phyloP scores from a whole-genome alignment of 2,113 vertebrate species.

The Fulmarus glacialis region DNA sequence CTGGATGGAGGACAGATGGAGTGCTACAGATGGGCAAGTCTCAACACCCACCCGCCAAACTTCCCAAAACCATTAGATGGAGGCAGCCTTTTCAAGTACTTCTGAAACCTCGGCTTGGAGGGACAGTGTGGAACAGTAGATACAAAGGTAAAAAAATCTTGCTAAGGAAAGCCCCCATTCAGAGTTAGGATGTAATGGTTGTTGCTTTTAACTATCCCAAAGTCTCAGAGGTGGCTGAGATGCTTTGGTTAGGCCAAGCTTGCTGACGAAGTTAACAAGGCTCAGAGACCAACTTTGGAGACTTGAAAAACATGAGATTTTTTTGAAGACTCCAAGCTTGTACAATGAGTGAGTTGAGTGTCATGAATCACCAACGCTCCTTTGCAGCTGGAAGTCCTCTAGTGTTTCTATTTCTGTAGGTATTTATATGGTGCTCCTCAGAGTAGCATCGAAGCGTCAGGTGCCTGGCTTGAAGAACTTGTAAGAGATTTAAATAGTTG shows the following conservation, averaged over 20 bases:
- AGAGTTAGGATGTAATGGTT: background rate
- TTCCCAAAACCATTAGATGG: background rate
- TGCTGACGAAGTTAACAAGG: background rate
- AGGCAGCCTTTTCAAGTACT: background rate
- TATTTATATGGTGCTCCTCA: background rate
- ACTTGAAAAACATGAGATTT: background rate
- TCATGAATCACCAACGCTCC: background rate
- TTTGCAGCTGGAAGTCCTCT: background rate
- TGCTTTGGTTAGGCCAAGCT: background rate
- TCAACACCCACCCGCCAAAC: background rate
- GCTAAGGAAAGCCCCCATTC: background rate
- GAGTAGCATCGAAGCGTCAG: background rate
- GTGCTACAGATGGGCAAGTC: background rate
- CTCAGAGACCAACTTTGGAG: background rate
- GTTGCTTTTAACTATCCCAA: background rate
- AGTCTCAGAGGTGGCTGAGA: background rate
- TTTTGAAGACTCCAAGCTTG: background rate
- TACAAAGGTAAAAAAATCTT: background rate
- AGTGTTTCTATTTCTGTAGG: background rate
- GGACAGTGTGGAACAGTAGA: background rate
- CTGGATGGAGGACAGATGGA: background rate
- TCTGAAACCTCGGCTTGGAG: background rate
- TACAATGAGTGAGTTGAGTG: accelerated
- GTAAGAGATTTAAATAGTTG: background rate
- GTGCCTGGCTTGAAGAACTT: background rate